A percentile compares a stretch with the other conserved stretches of the same genome.
Conservation (phyloP, 1,140 invertebrate species). For the Drosophila repleta region DNA sequence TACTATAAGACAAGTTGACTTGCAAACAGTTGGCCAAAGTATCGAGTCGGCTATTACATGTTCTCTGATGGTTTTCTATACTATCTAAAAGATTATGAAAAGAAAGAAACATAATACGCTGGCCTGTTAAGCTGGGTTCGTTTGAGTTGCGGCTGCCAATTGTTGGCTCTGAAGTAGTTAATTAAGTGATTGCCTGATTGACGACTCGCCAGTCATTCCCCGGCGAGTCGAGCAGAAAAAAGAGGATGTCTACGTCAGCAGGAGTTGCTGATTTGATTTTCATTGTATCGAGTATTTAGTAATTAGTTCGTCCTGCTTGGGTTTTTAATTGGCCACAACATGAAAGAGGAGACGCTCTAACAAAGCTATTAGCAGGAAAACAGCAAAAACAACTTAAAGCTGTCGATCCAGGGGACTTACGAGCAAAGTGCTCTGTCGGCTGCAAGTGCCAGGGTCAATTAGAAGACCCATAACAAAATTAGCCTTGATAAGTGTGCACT, state of each 20-base stretch:
- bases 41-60: too few species aligned
- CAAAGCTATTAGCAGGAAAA: constrained; percentile 29
- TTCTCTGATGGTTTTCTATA: too few species aligned
- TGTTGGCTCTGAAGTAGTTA: constrained; percentile 67
- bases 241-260: constrained; percentile 10
- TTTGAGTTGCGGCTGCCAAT: constrained; percentile 36
- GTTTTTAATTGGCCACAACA: constrained; percentile 63
- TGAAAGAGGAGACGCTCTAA: constrained; percentile 31
- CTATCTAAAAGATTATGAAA: not conserved
- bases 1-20: too few species aligned
- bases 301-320: not conserved
- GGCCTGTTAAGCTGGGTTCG: constrained; percentile 34
- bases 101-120: constrained; percentile 52
- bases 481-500: constrained; percentile 35
- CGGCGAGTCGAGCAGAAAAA: constrained; percentile 1
- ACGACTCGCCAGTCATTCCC: constrained; percentile 32
- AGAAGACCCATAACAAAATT: constrained; percentile 25
- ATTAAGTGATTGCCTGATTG: constrained; percentile 80
- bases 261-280: constrained; percentile 53
- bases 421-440: constrained; percentile 10
- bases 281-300: constrained; percentile 36
- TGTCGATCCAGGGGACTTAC: constrained; percentile 25
- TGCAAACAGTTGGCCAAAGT: too few species aligned
- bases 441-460: constrained; percentile 34
- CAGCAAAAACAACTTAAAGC: constrained; percentile 44